A percentile compares a stretch with the other conserved stretches of the same genome.
Conservation (phyloP, 2,888 invertebrate species). For the Nomada ferruginata region DNA sequence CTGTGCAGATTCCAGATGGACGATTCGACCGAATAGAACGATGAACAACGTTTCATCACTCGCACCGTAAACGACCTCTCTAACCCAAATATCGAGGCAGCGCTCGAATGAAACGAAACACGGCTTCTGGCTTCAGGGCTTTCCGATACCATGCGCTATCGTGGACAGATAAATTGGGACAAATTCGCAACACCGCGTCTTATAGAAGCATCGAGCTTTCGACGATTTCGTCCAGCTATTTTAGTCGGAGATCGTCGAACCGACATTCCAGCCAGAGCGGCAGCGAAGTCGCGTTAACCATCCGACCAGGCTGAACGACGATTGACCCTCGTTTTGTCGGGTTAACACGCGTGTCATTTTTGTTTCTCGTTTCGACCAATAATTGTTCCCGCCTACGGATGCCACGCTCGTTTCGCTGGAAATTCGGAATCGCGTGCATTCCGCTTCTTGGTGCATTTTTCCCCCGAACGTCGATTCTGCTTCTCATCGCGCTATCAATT, state of each 20-base stretch:
- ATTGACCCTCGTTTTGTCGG: conserved; percentile 28
- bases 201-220: background rate
- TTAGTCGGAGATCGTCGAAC: conserved; percentile 16
- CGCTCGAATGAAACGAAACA: no score
- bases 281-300: conserved; percentile 22
- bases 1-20: no score
- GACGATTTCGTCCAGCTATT: conserved; percentile 9
- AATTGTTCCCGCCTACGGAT: conserved; percentile 26
- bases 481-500: conserved; percentile 38
- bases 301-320: conserved; percentile 27
- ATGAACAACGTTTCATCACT: background rate
- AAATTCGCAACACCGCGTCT: background rate
- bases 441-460: conserved; percentile 9
- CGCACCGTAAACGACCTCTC: background rate
- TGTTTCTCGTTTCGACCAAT: conserved; percentile 18
- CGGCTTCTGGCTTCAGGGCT: no score
- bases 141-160: no score
- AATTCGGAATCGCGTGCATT: conserved; percentile 16
- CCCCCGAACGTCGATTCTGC: conserved; percentile 7
- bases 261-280: conserved; percentile 5
- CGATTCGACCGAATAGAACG: background rate
- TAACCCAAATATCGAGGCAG: no score
- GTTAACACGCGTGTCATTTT: conserved; percentile 31
- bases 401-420: conserved; percentile 17
- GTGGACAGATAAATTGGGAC: background rate